These are phyloP conservation scores for Varecia variegata DNA, from an alignment of 2,797 vertebrate species.

Conservation along the genomic window DNA sequence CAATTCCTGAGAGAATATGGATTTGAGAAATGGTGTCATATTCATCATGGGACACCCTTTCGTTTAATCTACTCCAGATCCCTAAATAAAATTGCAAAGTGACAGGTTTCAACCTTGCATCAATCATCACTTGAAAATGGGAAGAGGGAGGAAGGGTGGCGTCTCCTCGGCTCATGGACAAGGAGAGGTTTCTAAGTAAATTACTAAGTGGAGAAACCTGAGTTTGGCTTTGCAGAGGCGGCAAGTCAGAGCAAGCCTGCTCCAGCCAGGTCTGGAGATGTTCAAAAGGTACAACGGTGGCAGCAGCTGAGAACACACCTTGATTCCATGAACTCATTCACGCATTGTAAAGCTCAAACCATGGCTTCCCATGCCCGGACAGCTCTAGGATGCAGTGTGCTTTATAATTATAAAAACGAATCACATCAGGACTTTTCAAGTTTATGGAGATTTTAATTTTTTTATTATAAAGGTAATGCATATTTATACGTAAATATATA, in stretches of 20 bases:
- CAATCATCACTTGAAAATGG: not conserved
- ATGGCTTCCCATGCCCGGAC: rapidly evolving
- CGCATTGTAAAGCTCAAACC: rapidly evolving
- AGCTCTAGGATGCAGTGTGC: not conserved
- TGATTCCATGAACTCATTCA: not conserved
- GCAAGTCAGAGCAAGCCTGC: not conserved
- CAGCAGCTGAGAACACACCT: not conserved
- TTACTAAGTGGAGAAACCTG: not conserved
- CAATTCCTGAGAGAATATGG: not conserved
- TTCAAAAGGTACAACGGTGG: too few species aligned
- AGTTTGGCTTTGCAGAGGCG: not conserved
- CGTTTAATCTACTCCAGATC: not conserved
- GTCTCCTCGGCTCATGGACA: not conserved
- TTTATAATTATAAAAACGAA: not conserved
- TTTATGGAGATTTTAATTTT: not conserved
- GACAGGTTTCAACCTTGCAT: not conserved
- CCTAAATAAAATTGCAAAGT: not conserved
- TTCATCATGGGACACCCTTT: not conserved
- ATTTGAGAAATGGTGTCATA: not conserved
- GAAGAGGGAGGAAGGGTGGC: not conserved
- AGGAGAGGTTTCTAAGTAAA: not conserved
- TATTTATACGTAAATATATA: not conserved
- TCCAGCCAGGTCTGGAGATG: rapidly evolving
- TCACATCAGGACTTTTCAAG: not conserved
- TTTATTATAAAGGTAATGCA: not conserved